A percentile compares a stretch with the other conserved stretches of the same genome.
These are phyloP conservation scores for Perca schrenkii DNA, from an alignment of 2,113 vertebrate genomes.

Conservation along the genomic window DNA sequence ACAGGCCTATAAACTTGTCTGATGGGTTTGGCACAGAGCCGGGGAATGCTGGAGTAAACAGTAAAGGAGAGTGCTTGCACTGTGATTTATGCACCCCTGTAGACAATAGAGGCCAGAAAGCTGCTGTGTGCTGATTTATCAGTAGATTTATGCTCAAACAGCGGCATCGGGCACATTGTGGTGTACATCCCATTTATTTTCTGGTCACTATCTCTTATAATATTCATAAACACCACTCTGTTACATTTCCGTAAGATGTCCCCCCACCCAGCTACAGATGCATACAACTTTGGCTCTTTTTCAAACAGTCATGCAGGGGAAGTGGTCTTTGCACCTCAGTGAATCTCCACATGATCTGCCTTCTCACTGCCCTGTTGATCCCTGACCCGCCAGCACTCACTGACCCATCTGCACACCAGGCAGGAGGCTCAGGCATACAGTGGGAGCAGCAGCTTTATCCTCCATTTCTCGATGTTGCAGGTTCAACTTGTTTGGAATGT, in stretches of 20 bases:
- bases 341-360: slow-evolving; percentile 16
- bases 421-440: background rate
- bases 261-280: background rate
- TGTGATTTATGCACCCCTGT: slow-evolving; percentile 48
- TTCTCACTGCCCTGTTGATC: slow-evolving; percentile 21
- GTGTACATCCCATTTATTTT: slow-evolving; percentile 20
- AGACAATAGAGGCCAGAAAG: slow-evolving; percentile 27
- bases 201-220: slow-evolving; percentile 19
- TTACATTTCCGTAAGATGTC: background rate
- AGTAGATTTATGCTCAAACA: slow-evolving; percentile 47
- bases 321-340: slow-evolving; percentile 11
- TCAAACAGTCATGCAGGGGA: background rate
- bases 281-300: background rate
- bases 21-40: slow-evolving; percentile 21
- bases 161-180: slow-evolving; percentile 3
- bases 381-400: background rate
- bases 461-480: too few species aligned
- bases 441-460: background rate
- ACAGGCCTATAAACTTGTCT: slow-evolving; percentile 33
- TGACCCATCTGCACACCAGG: slow-evolving; percentile 22
- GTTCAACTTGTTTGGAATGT: too few species aligned
- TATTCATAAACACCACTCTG: slow-evolving; percentile 17
- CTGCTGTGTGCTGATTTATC: slow-evolving; percentile 47
- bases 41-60: slow-evolving; percentile 6
- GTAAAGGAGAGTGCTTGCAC: slow-evolving; percentile 19